A percentile compares a stretch with the other conserved stretches of the same genome.
Evolutionary conservation across 2,888 invertebrate species (phyloP).

Genomic region (Phortica okadai): DNA sequence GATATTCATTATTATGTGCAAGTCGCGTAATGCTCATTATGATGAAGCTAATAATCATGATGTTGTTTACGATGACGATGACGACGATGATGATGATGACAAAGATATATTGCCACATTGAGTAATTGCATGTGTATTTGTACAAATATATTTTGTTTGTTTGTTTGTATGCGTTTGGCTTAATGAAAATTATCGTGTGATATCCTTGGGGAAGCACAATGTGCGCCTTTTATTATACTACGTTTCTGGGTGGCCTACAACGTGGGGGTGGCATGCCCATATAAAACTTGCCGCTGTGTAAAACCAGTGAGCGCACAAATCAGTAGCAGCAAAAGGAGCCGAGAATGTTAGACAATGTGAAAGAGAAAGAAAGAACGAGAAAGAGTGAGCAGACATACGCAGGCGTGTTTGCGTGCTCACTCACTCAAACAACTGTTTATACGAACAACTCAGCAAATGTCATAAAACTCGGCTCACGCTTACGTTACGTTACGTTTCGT

Average conservation of each 20-base stretch:
- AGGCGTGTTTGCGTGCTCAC: too few relatives aligned
- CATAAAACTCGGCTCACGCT: too few relatives aligned
- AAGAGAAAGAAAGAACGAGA: too few relatives aligned
- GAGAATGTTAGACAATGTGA: too few relatives aligned
- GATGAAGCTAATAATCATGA: too few relatives aligned
- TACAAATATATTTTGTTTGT: neutral
- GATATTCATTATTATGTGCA: slow-evolving; percentile 52
- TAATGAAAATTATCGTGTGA: slow-evolving; percentile 71
- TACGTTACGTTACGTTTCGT: too few relatives aligned
- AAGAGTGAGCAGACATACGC: too few relatives aligned
- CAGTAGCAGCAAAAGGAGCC: neutral
- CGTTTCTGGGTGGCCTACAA: slow-evolving; percentile 16
- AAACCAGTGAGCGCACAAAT: neutral
- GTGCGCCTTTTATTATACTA: slow-evolving; percentile 48
- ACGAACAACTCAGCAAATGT: slow-evolving; percentile 16
- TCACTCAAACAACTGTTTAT: neutral
- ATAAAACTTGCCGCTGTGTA: slow-evolving; percentile 47
- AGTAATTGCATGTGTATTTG: slow-evolving; percentile 10
- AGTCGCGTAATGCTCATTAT: slow-evolving; percentile 14
- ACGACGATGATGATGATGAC: slow-evolving; percentile 3
- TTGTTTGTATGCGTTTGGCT: slow-evolving; percentile 40
- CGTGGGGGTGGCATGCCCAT: slow-evolving; percentile 66
- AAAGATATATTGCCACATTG: slow-evolving; percentile 19
- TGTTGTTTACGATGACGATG: too few relatives aligned
- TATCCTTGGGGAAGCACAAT: slow-evolving; percentile 63